Evolutionary conservation across 1,140 invertebrate species (phyloP).

Genomic region (Calycopis cecrops): DNA sequence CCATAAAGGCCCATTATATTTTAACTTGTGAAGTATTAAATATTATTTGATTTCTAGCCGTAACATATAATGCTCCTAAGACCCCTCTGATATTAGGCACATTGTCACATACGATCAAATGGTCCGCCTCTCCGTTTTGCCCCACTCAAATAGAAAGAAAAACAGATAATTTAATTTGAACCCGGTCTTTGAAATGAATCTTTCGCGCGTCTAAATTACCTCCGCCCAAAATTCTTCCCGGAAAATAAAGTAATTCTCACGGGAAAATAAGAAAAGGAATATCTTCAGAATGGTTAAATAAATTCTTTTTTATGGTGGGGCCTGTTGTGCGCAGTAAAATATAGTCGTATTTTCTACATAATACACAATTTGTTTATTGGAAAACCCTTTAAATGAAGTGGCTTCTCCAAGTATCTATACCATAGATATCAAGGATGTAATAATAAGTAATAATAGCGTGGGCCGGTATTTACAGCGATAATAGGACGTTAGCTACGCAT

Average conservation of each 20-base stretch:
- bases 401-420: background rate
- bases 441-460: no score
- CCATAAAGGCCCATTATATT: no score
- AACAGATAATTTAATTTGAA: background rate
- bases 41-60: no score
- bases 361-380: background rate
- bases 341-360: background rate
- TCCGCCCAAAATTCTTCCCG: constrained; percentile 4
- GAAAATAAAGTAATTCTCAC: constrained; percentile 2
- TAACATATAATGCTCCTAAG: no score
- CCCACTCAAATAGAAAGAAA: background rate
- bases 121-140: no score
- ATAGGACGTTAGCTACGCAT: no score
- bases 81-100: no score
- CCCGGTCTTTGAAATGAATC: background rate
- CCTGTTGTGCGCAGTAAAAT: background rate
- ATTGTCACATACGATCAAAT: no score
- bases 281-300: background rate
- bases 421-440: background rate
- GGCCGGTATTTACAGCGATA: no score
- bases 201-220: constrained; percentile 4
- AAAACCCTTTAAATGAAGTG: background rate
- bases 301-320: constrained; percentile 1
- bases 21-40: no score
- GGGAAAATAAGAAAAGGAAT: constrained; percentile 7